Evolutionary conservation across 1,140 invertebrate genomes (phyloP).

Genomic region (Ganaspis sp.): DNA sequence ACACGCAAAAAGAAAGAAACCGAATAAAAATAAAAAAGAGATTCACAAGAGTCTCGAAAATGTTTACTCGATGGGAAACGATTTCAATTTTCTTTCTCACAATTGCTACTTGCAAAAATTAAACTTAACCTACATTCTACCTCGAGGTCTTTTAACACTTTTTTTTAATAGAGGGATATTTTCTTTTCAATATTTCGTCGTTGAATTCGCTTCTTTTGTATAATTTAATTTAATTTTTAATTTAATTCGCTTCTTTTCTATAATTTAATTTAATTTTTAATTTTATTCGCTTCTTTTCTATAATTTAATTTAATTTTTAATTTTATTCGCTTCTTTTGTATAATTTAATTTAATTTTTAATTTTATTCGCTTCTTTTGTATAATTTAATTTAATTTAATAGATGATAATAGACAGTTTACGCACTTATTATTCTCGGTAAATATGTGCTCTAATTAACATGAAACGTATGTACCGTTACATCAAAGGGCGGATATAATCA

Average conservation of each 20-base stretch:
- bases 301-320: no score
- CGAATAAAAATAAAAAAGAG: not conserved
- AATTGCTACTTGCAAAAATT: not conserved
- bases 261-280: no score
- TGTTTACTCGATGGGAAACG: constrained; percentile 16
- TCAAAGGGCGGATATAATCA: not conserved
- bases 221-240: no score
- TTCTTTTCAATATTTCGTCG: not conserved
- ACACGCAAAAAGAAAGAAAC: constrained; percentile 21
- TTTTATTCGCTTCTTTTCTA: no score
- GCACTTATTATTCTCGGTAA: not conserved
- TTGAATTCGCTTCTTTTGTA: not conserved
- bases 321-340: no score
- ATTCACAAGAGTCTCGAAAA: constrained; percentile 12
- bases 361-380: no score
- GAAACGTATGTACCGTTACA: not conserved
- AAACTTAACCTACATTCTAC: not conserved
- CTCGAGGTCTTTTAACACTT: not conserved
- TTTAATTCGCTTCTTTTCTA: no score
- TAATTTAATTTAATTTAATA: not conserved
- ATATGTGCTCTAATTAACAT: constrained; percentile 2
- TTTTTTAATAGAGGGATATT: not conserved
- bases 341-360: no score
- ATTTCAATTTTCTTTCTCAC: not conserved
- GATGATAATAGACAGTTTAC: not conserved